phyloP scores from a whole-genome alignment of 2,888 invertebrate genomes.

The Orgyia antiqua region DNA sequence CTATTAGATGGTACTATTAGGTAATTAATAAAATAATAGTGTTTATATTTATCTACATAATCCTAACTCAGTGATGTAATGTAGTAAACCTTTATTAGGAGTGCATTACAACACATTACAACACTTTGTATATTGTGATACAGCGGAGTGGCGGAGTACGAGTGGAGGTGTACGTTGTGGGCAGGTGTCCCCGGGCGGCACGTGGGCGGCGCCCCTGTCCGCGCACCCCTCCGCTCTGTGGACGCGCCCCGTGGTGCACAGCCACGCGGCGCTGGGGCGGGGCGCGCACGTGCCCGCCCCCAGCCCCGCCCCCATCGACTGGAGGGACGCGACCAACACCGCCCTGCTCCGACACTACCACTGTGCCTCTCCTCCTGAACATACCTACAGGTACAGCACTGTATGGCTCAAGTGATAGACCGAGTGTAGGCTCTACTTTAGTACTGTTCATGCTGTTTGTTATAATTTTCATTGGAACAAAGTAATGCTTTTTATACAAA shows the following conservation, averaged over 20 bases:
- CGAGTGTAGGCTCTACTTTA: too few species aligned
- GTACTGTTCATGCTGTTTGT: too few species aligned
- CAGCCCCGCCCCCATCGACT: constrained; percentile 40
- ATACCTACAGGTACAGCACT: constrained; percentile 58
- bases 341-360: constrained; percentile 46
- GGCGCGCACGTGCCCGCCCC: constrained; percentile 39
- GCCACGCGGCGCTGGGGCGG: constrained; percentile 39
- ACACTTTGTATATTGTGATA: too few species aligned
- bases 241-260: constrained; percentile 81
- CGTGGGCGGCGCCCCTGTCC: constrained; percentile 86
- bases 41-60: too few species aligned
- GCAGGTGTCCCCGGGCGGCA: constrained; percentile 73
- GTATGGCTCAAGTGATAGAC: too few species aligned
- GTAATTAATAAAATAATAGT: too few species aligned
- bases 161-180: constrained; percentile 37
- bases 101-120: too few species aligned
- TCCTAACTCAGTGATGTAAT: too few species aligned
- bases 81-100: too few species aligned
- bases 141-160: constrained; percentile 38
- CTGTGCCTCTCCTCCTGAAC: constrained; percentile 53
- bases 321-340: constrained; percentile 31
- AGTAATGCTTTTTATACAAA: too few species aligned
- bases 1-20: too few species aligned
- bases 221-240: constrained; percentile 86
- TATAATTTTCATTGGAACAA: too few species aligned